A percentile compares a stretch with the other conserved stretches of the same genome.
phyloP scores from a whole-genome alignment of 2,797 vertebrate genomes.

The Pipistrellus pygmaeus region DNA sequence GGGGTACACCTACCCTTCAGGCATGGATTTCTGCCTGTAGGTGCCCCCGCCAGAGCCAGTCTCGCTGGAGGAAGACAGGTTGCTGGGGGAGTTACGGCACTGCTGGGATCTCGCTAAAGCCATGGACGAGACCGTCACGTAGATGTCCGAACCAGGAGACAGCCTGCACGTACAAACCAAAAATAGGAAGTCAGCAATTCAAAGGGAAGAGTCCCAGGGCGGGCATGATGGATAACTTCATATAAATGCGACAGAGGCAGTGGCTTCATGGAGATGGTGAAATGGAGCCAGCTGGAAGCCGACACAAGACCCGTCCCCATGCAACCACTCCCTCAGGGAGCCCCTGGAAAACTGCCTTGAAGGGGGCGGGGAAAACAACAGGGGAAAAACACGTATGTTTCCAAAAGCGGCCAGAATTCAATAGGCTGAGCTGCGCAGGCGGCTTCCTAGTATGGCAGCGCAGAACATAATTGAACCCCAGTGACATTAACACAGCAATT shows the following conservation, averaged over 20 bases:
- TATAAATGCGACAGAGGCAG: slow-evolving; percentile 28
- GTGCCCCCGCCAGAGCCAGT: slow-evolving; percentile 91
- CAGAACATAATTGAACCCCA: slow-evolving; percentile 53
- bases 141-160: slow-evolving; percentile 96
- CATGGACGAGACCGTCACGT: slow-evolving; percentile 95
- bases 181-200: slow-evolving; percentile 70
- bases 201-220: background rate
- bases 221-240: background rate
- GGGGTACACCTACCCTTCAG: slow-evolving; percentile 92
- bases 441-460: slow-evolving; percentile 54
- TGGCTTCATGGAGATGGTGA: background rate
- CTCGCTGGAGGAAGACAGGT: slow-evolving; percentile 93
- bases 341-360: slow-evolving; percentile 46
- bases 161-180: slow-evolving; percentile 88
- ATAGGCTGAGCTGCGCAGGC: slow-evolving; percentile 33
- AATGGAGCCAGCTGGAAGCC: slow-evolving; percentile 65
- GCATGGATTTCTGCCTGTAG: slow-evolving; percentile 95
- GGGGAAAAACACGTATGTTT: slow-evolving; percentile 34
- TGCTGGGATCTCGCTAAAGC: slow-evolving; percentile 94
- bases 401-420: slow-evolving; percentile 65
- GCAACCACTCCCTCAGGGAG: slow-evolving; percentile 56
- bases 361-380: background rate
- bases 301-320: slow-evolving; percentile 18
- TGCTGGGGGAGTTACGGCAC: slow-evolving; percentile 94
- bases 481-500: slow-evolving; percentile 40